Base-by-base conservation (phyloP, 2,113 vertebrate genomes). In the Dendropsophus ebraccatus region DNA sequence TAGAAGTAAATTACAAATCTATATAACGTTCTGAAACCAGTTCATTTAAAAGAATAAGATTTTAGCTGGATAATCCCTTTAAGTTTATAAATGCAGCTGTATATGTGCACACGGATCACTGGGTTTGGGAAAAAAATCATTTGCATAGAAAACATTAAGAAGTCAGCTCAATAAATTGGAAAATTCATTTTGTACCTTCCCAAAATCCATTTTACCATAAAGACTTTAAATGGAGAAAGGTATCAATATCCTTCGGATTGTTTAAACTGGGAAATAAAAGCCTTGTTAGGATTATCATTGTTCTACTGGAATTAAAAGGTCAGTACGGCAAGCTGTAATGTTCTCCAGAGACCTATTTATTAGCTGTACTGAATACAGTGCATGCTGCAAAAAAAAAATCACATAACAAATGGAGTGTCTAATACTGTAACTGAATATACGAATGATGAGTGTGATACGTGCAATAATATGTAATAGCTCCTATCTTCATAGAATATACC, bases 301-400 rank as follows among this genome's bases (percentile, higher is more conserved):
- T 58, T 21, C 50, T 23, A 11, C 19, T 35, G 12, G 32, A 78
- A 58, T 78, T 35, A 58, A 58, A 78, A 78, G 76, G 52, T 78
- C 75, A 78, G 8, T 54, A 12, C 30, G 23, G 25, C 28, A 50
- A 30, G n/a, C 25, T 50, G 9, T 16, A 76, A 50, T 50, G 73
- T 28, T 30, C 73, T 76, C 73, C 8, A 37, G 73, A 30, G 73
- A 50, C 45, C 73, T 76, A 76, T 76, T 76, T 30, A 76, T 76
- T 50, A 52, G n/a, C 45, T 76, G 35, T 50, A 30, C n/a, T 17
- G 73, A 28, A 50, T 30, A 30, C 49, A 50, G 21, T 6, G 35
- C 28, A 10, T 32, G 49, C 25, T 76, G 74, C 25, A 77, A 30
- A 21, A 50, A 77, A 30, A 21, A 50, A 52, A 32, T 28, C 25